Base-by-base conservation (phyloP, 2,888 invertebrate genomes). In the Phortica okadai region DNA sequence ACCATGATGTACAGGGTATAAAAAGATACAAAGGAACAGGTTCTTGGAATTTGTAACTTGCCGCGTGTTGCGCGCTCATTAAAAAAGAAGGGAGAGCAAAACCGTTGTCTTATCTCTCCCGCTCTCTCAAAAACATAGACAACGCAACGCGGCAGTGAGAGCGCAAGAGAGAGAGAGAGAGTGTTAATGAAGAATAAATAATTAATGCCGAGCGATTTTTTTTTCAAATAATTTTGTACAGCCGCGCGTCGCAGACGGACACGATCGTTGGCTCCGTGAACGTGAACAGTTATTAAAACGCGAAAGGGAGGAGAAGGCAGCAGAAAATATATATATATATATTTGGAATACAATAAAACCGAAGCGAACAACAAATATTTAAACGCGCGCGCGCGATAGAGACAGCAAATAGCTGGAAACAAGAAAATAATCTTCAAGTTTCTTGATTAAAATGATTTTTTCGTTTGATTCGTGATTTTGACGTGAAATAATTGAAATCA, bases 171-270 rank as follows among this genome's bases (percentile, higher is more conserved):
- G 78, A 72, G 74, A 1, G 41, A 69, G 66, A 69, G 75, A 70
- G 74, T 74, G 76, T 82, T 86, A 84, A 86, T 83, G 78, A 87
- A 82, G 76, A 86, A 84, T 79, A 81, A 80, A 83, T 88, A 88
- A 86, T 86, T 88, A 84, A 80, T 80, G 85, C 84, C 59, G 59
- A 16, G 56, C 33, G 78, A 79, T 81, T 84, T 81, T 72, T 79
- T 73, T 84, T 84, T 84, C 80, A 73, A 77, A 77, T 76, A 74
- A 75, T 77, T 75, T 73, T 74, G 79, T 74, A 74, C 77, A 73
- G 84, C 82, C 82, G 74, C 45, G 77, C 62, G 16, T 45, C 73
- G 76, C 73, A 74, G 74, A 66, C 74, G 77, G 81, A 86, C 83
- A 82, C 85, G 86, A 85, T 85, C 84, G 81, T 78, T 79, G 87